Base-by-base conservation (phyloP, 2,888 invertebrate species). In the Scaptomyza reducta region DNA sequence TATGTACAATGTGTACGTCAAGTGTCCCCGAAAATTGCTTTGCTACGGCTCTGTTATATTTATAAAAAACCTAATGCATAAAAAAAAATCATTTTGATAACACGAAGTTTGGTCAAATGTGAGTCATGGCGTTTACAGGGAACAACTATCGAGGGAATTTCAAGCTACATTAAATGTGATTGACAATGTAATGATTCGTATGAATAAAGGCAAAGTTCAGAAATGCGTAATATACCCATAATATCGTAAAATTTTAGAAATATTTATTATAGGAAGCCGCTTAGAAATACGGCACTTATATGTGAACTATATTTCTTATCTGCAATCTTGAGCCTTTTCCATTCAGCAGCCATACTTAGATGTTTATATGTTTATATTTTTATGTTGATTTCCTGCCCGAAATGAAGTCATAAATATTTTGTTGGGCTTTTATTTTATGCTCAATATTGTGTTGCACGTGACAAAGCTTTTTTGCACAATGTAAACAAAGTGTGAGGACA, bases 401-500 rank as follows among this genome's bases (percentile, higher is more conserved):
- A 51, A 14, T 31, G 9, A 54, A 47, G 53, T n/a, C 60, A 53
- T 44, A 10, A 18, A 1, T 11, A 13, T 9, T 11, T 14, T 31
- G 14, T 33, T 29, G 11, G 16, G 53, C 47, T 50, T 55, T 50
- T 10, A 6, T 46, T 41, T 38, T 38, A 29, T 29, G 41, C 18
- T 41, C 31, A 18, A 38, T 41, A 1, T 16, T 29, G 44, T 10
- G 14, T 25, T 40, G 45, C 40, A 53, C 41, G 31, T 14, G 55
- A 42, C 47, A 16, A 35, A 50, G 70, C 53, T 57, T 73, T 56
- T 59, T 50, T n/a, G 6, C 10, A 11, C 11, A 59, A 42, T 56
- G 72, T 72, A 74, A 74, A 69, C 58, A 74, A 63, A 47, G 27
- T 16, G 41, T 27, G 16, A 11, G 44, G n/a, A 53, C 9, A 6